These are phyloP conservation scores for Esox niger DNA, from an alignment of 2,113 vertebrate genomes.

Conservation along the genomic window DNA sequence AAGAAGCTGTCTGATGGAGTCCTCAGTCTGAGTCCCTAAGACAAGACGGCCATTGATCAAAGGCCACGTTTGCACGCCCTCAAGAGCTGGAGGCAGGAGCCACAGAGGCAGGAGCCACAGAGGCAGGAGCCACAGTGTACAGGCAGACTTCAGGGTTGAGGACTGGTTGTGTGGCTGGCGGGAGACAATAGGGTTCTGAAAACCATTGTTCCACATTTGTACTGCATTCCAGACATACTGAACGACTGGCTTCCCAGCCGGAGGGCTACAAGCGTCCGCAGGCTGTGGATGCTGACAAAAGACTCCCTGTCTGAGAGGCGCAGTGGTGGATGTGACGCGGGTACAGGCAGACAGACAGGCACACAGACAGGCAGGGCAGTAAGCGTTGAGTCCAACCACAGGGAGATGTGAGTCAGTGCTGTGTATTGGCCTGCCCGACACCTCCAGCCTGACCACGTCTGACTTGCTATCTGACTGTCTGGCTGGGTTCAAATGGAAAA, in stretches of 20 bases:
- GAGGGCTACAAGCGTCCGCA: conserved; percentile 42
- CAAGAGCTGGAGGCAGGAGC: conserved; percentile 52
- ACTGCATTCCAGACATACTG: conserved; percentile 55
- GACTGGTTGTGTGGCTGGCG: conserved; percentile 51
- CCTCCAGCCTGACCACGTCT: background rate
- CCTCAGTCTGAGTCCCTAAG: conserved; percentile 41
- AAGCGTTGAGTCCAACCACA: conserved; percentile 42
- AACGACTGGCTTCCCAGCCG: background rate
- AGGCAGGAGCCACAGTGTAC: conserved; percentile 54
- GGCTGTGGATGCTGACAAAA: conserved; percentile 43
- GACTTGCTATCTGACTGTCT: no score
- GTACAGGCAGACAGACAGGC: no score
- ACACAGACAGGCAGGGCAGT: conserved; percentile 41
- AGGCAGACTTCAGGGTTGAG: conserved; percentile 6
- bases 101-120: conserved; percentile 59
- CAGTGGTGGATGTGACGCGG: background rate
- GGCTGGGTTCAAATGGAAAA: no score
- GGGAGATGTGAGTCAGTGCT: background rate
- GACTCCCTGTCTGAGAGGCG: conserved; percentile 38
- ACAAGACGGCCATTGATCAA: conserved; percentile 61
- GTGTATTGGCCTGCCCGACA: background rate
- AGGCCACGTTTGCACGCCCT: conserved; percentile 66
- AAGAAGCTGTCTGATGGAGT: conserved; percentile 60
- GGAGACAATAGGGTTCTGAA: conserved; percentile 55
- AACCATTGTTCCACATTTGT: conserved; percentile 54